phyloP scores from a whole-genome alignment of 2,113 vertebrate genomes.

The Strigops habroptila region DNA sequence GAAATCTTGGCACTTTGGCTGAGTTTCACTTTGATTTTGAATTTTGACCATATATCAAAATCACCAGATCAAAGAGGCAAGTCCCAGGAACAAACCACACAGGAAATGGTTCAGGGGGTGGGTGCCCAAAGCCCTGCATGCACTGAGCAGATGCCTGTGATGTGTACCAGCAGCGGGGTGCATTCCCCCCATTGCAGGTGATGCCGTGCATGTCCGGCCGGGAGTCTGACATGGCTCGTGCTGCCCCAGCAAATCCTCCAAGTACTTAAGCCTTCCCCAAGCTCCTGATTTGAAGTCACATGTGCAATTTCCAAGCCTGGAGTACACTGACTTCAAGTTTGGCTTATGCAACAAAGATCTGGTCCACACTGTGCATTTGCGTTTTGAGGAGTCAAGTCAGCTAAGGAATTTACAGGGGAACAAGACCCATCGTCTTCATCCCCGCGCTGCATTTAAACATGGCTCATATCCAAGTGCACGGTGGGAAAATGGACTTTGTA shows the following conservation, averaged over 20 bases:
- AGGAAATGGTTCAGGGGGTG: background rate
- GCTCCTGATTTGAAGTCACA: background rate
- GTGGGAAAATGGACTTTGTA: background rate
- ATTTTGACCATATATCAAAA: background rate
- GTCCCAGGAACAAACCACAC: background rate
- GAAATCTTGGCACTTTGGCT: background rate
- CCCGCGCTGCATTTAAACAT: background rate
- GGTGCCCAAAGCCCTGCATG: background rate
- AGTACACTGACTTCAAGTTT: background rate
- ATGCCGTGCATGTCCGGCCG: rapidly evolving
- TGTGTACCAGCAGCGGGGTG: background rate
- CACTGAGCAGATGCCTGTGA: background rate
- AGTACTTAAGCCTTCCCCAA: background rate
- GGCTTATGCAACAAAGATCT: background rate
- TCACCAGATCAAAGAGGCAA: background rate
- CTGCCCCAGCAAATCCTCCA: background rate
- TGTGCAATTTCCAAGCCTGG: background rate
- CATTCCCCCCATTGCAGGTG: background rate
- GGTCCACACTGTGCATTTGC: background rate
- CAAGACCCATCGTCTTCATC: background rate
- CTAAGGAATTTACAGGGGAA: background rate
- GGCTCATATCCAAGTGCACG: background rate
- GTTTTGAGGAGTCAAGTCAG: background rate
- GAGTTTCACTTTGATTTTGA: slow-evolving; percentile 10
- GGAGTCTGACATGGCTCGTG: background rate